Percentiles rank a stretch among this genome's conserved stretches.
phyloP scores from a whole-genome alignment of 2,113 vertebrate genomes.

The Perca flavescens region DNA sequence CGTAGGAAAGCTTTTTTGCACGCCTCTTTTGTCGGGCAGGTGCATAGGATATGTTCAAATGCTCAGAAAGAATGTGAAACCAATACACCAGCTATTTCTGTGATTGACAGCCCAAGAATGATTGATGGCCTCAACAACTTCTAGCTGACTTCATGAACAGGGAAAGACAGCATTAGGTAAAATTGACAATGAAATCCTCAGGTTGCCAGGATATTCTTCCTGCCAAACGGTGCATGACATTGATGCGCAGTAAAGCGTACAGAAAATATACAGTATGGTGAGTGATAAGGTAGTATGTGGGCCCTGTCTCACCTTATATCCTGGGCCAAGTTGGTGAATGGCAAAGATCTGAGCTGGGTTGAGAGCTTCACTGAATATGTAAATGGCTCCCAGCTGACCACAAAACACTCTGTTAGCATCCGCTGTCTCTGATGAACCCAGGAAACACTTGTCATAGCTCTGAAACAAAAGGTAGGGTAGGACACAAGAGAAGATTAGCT shows the following conservation, averaged over 20 bases:
- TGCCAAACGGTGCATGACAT: conserved; percentile 19
- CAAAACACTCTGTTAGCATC: conserved; percentile 98
- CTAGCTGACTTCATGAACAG: conserved; percentile 1
- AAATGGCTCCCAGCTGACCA: conserved; percentile 97
- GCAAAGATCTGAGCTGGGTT: conserved; percentile 99
- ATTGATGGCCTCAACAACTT: conserved; percentile 21
- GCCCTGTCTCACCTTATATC: conserved; percentile 92
- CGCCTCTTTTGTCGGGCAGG: too few relatives aligned
- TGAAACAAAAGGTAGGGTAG: conserved; percentile 62
- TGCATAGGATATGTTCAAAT: too few relatives aligned
- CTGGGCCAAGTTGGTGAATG: conserved; percentile 97
- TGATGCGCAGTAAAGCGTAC: conserved; percentile 7
- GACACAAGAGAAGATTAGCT: background rate
- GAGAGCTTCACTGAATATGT: conserved; percentile 98
- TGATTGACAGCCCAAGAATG: conserved; percentile 22
- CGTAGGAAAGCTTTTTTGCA: too few relatives aligned
- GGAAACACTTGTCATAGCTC: conserved; percentile 99
- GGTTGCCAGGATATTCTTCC: background rate
- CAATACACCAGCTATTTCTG: background rate
- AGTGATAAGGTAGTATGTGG: background rate
- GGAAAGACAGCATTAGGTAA: conserved; percentile 15
- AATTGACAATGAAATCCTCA: conserved; percentile 20
- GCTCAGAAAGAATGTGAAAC: background rate
- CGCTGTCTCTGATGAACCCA: conserved; percentile 98
- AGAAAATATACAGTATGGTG: background rate